Percentiles rank a stretch among this genome's conserved stretches.
These are phyloP conservation scores for Neolamprologus tretocephalus DNA, from an alignment of 2,113 vertebrate genomes.

Conservation along the genomic window DNA sequence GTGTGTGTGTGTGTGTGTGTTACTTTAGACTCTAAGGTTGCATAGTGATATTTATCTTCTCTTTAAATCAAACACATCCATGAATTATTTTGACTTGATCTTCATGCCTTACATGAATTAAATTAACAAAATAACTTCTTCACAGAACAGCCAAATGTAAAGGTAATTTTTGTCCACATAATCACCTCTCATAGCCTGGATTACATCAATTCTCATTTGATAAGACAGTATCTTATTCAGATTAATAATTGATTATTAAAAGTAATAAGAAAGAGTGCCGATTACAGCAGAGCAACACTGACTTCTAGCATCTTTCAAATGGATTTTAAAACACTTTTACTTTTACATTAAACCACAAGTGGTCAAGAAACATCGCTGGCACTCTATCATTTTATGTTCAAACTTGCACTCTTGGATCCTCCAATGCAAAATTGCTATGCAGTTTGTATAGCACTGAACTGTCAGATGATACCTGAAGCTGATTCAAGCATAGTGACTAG, in stretches of 20 bases:
- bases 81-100: background rate
- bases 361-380: background rate
- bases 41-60: background rate
- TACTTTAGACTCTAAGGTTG: background rate
- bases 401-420: background rate
- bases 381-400: background rate
- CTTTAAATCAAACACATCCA: background rate
- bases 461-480: background rate
- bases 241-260: background rate
- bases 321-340: background rate
- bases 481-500: background rate
- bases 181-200: background rate
- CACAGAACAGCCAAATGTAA: background rate
- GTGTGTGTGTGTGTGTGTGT: background rate
- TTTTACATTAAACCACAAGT: background rate
- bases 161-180: background rate
- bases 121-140: background rate
- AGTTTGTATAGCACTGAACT: background rate
- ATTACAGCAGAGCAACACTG: background rate
- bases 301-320: background rate
- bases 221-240: background rate
- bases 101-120: background rate
- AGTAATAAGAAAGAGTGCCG: background rate
- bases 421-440: background rate
- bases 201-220: background rate